Evolutionary conservation across 1,140 invertebrate genomes (phyloP), one percentile per base, ranked within the genome.

Genomic region (Helicoverpa armigera): DNA sequence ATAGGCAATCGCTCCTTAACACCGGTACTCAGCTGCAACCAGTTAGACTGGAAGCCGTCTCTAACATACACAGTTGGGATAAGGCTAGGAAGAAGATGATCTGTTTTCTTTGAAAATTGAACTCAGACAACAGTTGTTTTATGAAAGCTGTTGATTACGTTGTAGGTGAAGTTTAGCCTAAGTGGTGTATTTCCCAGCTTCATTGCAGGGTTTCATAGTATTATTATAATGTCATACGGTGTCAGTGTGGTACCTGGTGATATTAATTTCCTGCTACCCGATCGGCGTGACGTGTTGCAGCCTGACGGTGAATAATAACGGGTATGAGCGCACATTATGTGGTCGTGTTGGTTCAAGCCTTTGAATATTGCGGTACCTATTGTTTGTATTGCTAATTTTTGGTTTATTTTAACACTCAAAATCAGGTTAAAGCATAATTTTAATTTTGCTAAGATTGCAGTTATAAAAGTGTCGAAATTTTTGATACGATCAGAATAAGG

Each of bases 231-330:
- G 67, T 70, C 48, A 51, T 2, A 70, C 16, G 23, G n/a, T 23
- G 23, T 70, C 50, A 31, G 2, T 14, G 35, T 9, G 29, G 50
- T 54, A 70, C 67, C 67, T 53, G 67, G 67, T 13, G 51, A 70
- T 54, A 70, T 70, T 70, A 70, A 70, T 70, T 70, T 70, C 67
- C 67, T 70, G 67, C 14, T 29, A 70, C 50, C 67, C 50, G 67
- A 70, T 70, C 67, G 48, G 4, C 29, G 18, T 70, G 67, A 70
- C 67, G n/a, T 70, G 67, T 70, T 70, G 67, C 67, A 31, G 29
- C 67, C 23, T 18, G 67, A 50, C 67, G 7, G 48, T 70, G 67
- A 70, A 70, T 70, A 70, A 70, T 70, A 70, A 53, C 67, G 29
- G 18, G 23, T 18, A 54, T 70, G 12, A 16, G 53, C 16, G 67